Evolutionary conservation across 2,797 vertebrate species (phyloP).

Genomic region (Austrolebias charrua): DNA sequence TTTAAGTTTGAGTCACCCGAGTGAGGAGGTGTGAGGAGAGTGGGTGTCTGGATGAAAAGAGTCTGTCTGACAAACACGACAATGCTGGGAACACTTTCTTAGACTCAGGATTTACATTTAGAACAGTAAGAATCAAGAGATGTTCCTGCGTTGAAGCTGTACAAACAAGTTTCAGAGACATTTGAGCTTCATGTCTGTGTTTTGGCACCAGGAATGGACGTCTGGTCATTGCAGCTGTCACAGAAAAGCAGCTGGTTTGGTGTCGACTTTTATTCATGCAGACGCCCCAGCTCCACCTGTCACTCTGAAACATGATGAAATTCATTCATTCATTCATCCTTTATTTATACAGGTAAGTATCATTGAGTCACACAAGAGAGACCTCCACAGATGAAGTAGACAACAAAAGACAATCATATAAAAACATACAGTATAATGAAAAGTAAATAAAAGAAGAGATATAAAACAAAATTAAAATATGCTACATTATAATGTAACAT

Average conservation of each 20-base stretch:
- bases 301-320: conserved; percentile 17
- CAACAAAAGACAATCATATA: too few species aligned
- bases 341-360: too few species aligned
- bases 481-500: too few species aligned
- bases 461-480: too few species aligned
- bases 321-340: not conserved
- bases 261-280: conserved; percentile 20
- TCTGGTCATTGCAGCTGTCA: conserved; percentile 58
- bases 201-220: conserved; percentile 44
- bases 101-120: conserved; percentile 8
- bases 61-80: conserved; percentile 57
- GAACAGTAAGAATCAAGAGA: conserved; percentile 25
- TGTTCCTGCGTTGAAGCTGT: not conserved
- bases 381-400: too few species aligned
- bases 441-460: too few species aligned
- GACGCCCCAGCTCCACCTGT: conserved; percentile 10
- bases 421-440: too few species aligned
- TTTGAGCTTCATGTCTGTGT: conserved; percentile 42
- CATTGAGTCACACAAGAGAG: too few species aligned
- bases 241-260: conserved; percentile 57
- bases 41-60: conserved; percentile 63
- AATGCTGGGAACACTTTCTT: not conserved
- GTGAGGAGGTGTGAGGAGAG: conserved; percentile 67
- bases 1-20: conserved; percentile 64
- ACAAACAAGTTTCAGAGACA: conserved; percentile 16